Evolutionary conservation across 2,113 vertebrate genomes (phyloP), one percentile per base, ranked within the genome.

Genomic region (Aphelocoma coerulescens): DNA sequence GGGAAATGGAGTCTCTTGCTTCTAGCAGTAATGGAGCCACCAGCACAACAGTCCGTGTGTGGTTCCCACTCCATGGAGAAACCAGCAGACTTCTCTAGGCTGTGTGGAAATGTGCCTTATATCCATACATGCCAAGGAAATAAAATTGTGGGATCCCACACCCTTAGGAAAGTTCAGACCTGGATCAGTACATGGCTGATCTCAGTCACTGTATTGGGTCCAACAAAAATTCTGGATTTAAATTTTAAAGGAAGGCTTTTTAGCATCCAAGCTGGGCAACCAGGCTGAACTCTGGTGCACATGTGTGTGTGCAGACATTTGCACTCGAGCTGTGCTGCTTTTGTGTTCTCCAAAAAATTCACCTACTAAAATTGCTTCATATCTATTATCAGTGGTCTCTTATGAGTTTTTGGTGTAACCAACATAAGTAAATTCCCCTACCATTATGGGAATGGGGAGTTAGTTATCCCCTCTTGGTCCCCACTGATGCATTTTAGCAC

Each of bases 191-290:
- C 11, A 5, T 5, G 63, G 72, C 75, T 96, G 88, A 96, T 66
- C 85, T 96, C 95, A 91, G 82, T 16, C 14, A 4, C 87, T 91
- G 91, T 80, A 20, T 62, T 72, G 48, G 72, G 67, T 93, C 93
- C 90, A 96, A 89, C 54, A 83, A 83, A 79, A 91, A 85, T 88
- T 49, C 78, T 83, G 88, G 37, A 55, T 95, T 87, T 91, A 41
- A 61, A 76, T 79, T 83, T 85, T 78, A 77, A 67, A 58, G 85
- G 67, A 15, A 58, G 66, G n/a, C 24, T 90, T 94, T 21, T 77
- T 41, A 85, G 37, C 71, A n/a, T 80, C 79, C 88, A 65, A 1
- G 49, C 62, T 55, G 89, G 75, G 71, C 82, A 73, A 2, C 33
- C 7, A 37, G 92, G 72, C 72, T 78, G 88, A n/a, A 1, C 54